These are phyloP conservation scores for Lagopus muta DNA, from an alignment of 2,113 vertebrate species.

Conservation along the genomic window DNA sequence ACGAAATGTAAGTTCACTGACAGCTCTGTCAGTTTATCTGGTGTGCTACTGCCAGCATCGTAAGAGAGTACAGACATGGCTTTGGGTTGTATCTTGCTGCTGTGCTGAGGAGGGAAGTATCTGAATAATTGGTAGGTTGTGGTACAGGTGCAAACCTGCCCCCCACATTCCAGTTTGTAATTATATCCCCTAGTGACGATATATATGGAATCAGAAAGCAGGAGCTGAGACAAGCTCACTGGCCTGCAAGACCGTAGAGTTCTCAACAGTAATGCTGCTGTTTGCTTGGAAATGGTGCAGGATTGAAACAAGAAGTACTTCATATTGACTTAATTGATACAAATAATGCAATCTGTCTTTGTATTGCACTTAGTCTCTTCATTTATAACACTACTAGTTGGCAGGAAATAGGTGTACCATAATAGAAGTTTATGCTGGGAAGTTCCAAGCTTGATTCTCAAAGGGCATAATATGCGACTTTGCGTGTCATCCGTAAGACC, in stretches of 20 bases:
- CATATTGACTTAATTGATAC: background rate
- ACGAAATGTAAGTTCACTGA: background rate
- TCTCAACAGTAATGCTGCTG: fast-evolving
- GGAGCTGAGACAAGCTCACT: background rate
- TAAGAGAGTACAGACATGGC: background rate
- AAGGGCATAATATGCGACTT: background rate
- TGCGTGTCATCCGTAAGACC: background rate
- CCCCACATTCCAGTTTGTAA: fast-evolving
- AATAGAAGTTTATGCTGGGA: background rate
- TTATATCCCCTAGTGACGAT: background rate
- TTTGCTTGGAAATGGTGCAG: background rate
- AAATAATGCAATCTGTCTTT: background rate
- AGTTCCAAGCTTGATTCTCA: background rate
- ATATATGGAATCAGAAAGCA: fast-evolving
- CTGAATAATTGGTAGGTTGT: fast-evolving
- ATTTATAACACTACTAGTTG: fast-evolving
- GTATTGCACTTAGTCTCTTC: background rate
- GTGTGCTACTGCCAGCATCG: background rate
- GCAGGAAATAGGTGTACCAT: background rate
- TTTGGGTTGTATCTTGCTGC: background rate
- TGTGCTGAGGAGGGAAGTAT: fast-evolving
- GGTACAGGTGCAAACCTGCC: background rate
- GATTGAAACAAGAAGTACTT: background rate
- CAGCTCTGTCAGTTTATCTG: fast-evolving
- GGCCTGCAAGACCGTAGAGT: fast-evolving